Base-by-base conservation (phyloP, 2,797 vertebrate genomes). In the Dallia pectoralis region DNA sequence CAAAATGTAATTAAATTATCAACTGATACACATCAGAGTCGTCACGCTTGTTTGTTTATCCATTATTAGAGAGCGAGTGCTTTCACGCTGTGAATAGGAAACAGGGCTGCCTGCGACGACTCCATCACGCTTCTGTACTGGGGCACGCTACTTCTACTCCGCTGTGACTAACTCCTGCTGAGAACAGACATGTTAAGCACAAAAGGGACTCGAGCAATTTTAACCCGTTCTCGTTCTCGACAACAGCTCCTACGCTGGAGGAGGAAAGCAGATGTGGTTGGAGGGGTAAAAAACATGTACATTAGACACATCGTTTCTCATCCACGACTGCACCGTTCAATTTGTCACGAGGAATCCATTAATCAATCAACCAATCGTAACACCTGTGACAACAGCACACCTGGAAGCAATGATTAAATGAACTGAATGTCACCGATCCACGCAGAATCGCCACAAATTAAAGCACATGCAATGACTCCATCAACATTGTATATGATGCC, bases 1-100 rank as follows among this genome's bases (percentile, higher is more conserved):
- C 82, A 86, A 81, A 86, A 86, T 81, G 80, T 84, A 87, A 91
- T 91, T 88, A 82, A 87, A 85, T 89, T 81, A 88, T 84, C 67
- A 88, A 84, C 40, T 81, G 82, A 89, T 84, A 87, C 74, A 85
- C 83, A 86, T 78, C 67, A 30, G 40, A 77, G 79, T 73, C 40
- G 68, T 83, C 80, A 79, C 63, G 78, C 82, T 77, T 88, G 84
- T 89, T 91, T 91, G 82, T 89, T 89, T 84, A 85, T 82, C 67
- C 69, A 77, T 87, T 86, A 87, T 82, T 81, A 81, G 77, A 87
- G 75, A 71, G 71, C 74, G 64, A 77, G 74, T 22, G 75, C 74
- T 69, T 71, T 70, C 82, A 78, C 82, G 74, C 66, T 75, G 80
- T 81, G 76, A 83, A 86, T 82, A 62, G 73, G 79, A 83, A 84